Evolutionary conservation across 2,888 invertebrate species (phyloP), one percentile per base, ranked within the genome.

Genomic region (Phyto melanocephala): DNA sequence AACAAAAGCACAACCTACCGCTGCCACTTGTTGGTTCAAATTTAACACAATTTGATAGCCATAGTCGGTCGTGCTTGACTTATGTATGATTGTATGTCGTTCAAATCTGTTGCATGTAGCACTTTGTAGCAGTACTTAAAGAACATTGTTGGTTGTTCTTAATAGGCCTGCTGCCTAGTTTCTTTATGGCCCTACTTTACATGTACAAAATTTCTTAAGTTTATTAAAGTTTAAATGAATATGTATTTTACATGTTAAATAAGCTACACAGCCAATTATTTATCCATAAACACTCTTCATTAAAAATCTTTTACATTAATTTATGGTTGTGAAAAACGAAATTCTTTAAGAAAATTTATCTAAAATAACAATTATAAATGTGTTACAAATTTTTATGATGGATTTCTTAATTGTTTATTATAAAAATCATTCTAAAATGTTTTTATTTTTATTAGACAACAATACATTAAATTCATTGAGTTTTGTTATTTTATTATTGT

Each of bases 11-110:
- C 28, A 28, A 28, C 6, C 1, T 22, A 6, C 1, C 15, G 7
- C 45, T 50, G 33, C 74, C 81, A 81, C 81, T 81, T 82, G 78
- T 82, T 75, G 78, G 4, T 45, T 60, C 6, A 5, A 35, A 37
- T 60, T 0, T 28, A 40, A 42, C 33, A 42, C 15, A 37, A 0
- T 52, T 24, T 22, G 10, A 10, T 47, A 28, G 11, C 28, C 13
- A 35, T 0, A 47, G 10, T 10, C 15, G 42, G 15, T 28, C 28
- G 28, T 28, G 28, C 6, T 28, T 28, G 3, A 28, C 28, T 5
- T 6, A 5, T 28, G n/a, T n/a, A n/a, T n/a, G n/a, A n/a, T 28
- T 5, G 6, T 28, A 28, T 15, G 7, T 5, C 3, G 15, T 40
- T n/a, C 45, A 10, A 20, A 52, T 28, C 11, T 62, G 28, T 62